Percentiles rank a stretch among this genome's conserved stretches.
These are phyloP conservation scores for Epirrhoe tristata DNA, from an alignment of 2,888 invertebrate species.

Conservation along the genomic window DNA sequence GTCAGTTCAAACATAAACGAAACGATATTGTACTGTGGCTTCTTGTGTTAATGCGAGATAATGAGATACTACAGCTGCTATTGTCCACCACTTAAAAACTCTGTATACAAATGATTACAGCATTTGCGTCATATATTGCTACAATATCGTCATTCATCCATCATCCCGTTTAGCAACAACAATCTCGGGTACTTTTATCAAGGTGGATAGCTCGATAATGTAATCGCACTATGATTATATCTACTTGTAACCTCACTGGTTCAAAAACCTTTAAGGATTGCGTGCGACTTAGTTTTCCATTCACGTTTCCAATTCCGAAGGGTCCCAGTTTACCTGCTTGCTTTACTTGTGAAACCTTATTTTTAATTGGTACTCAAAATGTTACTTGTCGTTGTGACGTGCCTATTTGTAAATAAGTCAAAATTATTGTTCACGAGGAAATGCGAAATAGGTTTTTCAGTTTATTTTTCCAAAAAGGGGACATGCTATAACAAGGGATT, in stretches of 20 bases:
- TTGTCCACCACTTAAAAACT: constrained; percentile 2
- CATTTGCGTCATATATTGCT: constrained; percentile 24
- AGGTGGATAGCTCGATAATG: constrained; percentile 4
- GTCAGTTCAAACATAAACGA: constrained; percentile 34
- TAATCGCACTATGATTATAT: constrained; percentile 34
- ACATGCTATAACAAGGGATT: not conserved
- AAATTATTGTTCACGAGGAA: constrained; percentile 38
- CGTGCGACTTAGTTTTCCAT: constrained; percentile 37
- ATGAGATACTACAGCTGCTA: constrained; percentile 13
- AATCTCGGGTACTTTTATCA: constrained; percentile 8
- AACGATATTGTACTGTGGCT: constrained; percentile 28
- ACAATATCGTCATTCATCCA: constrained; percentile 21
- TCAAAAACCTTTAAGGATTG: constrained; percentile 45
- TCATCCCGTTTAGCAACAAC: constrained; percentile 21
- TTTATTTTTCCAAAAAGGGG: not conserved
- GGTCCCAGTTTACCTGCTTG: constrained; percentile 19
- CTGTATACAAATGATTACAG: constrained; percentile 2
- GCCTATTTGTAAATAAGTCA: constrained; percentile 44
- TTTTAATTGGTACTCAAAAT: constrained; percentile 17
- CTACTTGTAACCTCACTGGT: constrained; percentile 44
- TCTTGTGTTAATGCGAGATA: constrained; percentile 29
- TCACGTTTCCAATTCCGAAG: constrained; percentile 25
- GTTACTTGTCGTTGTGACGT: constrained; percentile 36
- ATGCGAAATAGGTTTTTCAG: constrained; percentile 33
- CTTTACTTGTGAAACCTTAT: constrained; percentile 25